Base-by-base conservation (phyloP, 2,113 vertebrate species). In the Eupsittula cactorum region DNA sequence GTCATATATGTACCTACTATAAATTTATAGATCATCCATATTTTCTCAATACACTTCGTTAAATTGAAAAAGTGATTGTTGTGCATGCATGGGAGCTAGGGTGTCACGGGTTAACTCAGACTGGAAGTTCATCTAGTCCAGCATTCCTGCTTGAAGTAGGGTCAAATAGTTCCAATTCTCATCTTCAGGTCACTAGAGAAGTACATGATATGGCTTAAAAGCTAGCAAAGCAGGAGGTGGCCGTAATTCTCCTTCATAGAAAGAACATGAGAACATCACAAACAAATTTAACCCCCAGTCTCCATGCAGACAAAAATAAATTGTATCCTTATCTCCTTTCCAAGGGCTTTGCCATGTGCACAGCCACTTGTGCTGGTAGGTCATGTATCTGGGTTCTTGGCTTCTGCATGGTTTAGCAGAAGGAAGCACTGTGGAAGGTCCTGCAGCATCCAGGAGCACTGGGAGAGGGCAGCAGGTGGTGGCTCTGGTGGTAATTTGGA, bases 171-270 rank as follows among this genome's bases (percentile, higher is more conserved):
- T 46, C 41, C 81, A 13, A 12, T 55, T 41, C 74, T 60, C 33
- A 2, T 7, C 68, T 35, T 47, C 44, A 18, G 0, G 1, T 13
- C 2, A 0, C 42, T 39, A 11, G 9, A 0, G 2, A 62, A 64
- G 23, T 1, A 3, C 42, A 21, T 12, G 6, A 4, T 1, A 8
- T 1, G 20, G 23, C 13, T 69, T 13, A 2, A 35, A 77, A 92
- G 13, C n/a, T 4, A 13, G 16, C 13, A 10, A 8, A 35, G 6
- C 29, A 11, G 28, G 57, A 5, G 11, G 16, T 8, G 8, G 31
- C 5, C 41, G 4, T 16, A 9, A 7, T 52, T 52, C 52, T 11
- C 10, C 64, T 46, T 9, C 0, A 0, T 7, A 4, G 23, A 15
- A 79, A 2, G 13, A 69, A 37, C 23, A 2, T 1, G 42, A 31